phyloP scores from a whole-genome alignment of 2,797 vertebrate genomes.

The Trematomus bernacchii region DNA sequence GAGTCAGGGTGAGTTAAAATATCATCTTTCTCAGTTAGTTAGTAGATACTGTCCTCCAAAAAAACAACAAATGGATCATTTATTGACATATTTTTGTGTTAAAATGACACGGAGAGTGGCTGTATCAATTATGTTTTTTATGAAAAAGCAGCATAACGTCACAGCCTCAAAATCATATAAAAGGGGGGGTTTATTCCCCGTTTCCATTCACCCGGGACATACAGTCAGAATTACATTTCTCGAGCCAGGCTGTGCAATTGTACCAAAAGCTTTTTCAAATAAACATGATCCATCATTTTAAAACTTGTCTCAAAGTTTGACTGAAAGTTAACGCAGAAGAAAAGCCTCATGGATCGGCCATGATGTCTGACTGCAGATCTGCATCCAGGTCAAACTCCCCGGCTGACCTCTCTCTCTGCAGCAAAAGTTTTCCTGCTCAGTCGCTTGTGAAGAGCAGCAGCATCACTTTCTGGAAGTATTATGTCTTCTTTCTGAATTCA shows the following conservation, averaged over 20 bases:
- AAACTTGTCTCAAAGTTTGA: neutral
- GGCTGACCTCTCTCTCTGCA: neutral
- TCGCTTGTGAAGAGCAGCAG: neutral
- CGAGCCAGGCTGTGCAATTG: neutral
- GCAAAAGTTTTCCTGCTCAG: neutral
- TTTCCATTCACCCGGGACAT: neutral
- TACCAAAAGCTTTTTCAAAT: neutral
- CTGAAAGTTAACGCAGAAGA: neutral
- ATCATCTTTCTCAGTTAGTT: neutral
- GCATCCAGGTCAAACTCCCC: neutral
- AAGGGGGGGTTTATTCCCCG: neutral
- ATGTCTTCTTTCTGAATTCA: no score
- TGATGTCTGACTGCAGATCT: neutral
- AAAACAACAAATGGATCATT: neutral
- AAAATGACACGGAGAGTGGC: conserved; percentile 2
- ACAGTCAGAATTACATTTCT: neutral
- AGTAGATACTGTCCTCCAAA: neutral
- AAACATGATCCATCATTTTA: conserved; percentile 2
- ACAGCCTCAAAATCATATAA: neutral
- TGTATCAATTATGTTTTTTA: neutral
- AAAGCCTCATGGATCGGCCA: no score
- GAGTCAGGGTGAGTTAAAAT: neutral
- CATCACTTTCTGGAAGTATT: neutral
- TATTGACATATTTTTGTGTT: neutral
- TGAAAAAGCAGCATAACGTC: neutral